Conservation (phyloP, 2,113 vertebrate genomes). For the Tylochromis polylepis region DNA sequence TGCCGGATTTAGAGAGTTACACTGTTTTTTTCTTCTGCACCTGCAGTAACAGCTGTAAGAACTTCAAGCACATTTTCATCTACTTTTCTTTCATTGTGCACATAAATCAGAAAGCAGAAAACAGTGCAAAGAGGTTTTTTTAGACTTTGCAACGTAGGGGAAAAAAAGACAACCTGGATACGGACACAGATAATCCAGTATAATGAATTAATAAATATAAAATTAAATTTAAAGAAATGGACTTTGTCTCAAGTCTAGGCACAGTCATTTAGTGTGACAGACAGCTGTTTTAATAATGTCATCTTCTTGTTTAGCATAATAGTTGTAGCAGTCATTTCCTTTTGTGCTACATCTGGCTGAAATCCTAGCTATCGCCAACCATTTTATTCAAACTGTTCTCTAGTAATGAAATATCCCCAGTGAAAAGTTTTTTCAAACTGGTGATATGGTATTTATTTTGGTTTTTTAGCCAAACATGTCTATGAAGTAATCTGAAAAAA, state of each 20-base stretch:
- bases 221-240: too few species aligned
- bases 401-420: neutral
- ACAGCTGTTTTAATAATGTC: neutral
- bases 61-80: neutral
- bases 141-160: neutral
- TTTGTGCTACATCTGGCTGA: neutral
- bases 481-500: neutral
- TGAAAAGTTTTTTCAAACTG: neutral
- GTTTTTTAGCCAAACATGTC: neutral
- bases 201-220: too few species aligned
- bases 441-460: neutral
- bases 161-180: accelerated
- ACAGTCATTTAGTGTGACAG: too few species aligned
- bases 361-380: neutral
- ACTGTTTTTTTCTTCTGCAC: neutral
- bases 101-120: neutral
- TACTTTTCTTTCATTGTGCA: neutral
- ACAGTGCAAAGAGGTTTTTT: neutral
- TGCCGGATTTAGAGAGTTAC: neutral
- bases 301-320: neutral
- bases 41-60: neutral
- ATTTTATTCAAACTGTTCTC: neutral
- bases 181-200: too few species aligned
- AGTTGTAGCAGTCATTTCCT: neutral
- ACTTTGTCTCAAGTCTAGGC: neutral